Conservation (phyloP, 2,797 vertebrate genomes). For the Neomorphus geoffroyi region DNA sequence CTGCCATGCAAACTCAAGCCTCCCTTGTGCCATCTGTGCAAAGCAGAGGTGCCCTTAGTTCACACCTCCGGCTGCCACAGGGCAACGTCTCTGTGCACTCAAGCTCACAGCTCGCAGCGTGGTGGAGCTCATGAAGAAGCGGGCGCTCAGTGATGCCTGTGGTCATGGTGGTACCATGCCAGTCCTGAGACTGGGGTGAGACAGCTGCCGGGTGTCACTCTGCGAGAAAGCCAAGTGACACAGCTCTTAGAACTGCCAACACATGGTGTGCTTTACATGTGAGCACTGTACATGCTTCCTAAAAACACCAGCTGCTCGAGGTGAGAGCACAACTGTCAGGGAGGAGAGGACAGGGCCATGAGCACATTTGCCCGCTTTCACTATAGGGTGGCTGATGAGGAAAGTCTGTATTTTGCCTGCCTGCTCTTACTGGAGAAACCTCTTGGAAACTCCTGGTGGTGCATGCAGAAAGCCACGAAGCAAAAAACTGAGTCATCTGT, state of each 20-base stretch:
- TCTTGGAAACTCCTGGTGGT: slow-evolving; percentile 7
- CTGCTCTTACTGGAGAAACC: background rate
- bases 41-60: background rate
- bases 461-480: background rate
- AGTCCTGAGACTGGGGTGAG: background rate
- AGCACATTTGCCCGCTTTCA: background rate
- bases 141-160: rapidly evolving
- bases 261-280: background rate
- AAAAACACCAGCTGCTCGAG: background rate
- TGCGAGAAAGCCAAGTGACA: background rate
- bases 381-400: background rate
- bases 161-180: rapidly evolving
- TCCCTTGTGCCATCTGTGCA: rapidly evolving
- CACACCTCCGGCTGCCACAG: rapidly evolving
- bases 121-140: rapidly evolving
- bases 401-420: background rate
- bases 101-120: background rate
- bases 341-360: background rate
- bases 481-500: slow-evolving; percentile 33
- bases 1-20: background rate
- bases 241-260: background rate
- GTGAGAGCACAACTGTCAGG: background rate
- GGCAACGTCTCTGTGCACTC: background rate
- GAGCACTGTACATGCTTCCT: background rate
- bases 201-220: rapidly evolving